A percentile compares a stretch with the other conserved stretches of the same genome.
Conservation (phyloP, 1,140 invertebrate species). For the Euura lappo region DNA sequence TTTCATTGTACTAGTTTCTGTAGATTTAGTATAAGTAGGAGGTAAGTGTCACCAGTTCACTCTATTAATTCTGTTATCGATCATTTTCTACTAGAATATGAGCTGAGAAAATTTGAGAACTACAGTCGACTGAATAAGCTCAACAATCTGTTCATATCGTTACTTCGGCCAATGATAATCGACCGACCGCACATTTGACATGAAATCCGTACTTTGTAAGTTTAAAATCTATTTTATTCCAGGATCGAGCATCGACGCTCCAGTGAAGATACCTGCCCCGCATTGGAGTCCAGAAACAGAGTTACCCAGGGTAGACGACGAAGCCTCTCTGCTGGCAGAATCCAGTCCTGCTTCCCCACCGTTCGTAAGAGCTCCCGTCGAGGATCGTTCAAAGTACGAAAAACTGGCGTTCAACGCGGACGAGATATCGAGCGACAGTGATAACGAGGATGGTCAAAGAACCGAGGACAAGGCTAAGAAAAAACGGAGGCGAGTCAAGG, state of each 20-base stretch:
- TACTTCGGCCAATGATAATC: no score
- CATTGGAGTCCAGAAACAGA: constrained; percentile 44
- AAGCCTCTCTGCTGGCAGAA: constrained; percentile 44
- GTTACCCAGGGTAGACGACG: constrained; percentile 39
- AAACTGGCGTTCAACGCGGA: constrained; percentile 70
- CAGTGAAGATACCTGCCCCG: constrained; percentile 30
- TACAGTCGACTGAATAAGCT: not conserved
- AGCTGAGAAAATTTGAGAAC: no score
- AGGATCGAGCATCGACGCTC: constrained; percentile 37
- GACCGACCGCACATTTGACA: no score
- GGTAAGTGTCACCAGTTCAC: not conserved
- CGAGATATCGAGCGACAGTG: constrained; percentile 67
- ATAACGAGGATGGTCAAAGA: constrained; percentile 52
- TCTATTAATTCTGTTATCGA: not conserved
- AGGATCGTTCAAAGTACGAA: constrained; percentile 82
- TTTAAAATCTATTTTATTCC: constrained; percentile 35
- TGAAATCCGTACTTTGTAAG: not conserved
- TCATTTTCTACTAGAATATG: no score
- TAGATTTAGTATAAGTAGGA: not conserved
- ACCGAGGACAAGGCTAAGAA: constrained; percentile 42
- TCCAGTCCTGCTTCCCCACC: constrained; percentile 56
- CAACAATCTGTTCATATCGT: not conserved
- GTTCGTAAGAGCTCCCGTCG: constrained; percentile 70
- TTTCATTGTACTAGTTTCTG: not conserved
- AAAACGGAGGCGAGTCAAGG: constrained; percentile 47